phyloP scores from a whole-genome alignment of 2,113 vertebrate species.

The Melanerpes aurifrons region DNA sequence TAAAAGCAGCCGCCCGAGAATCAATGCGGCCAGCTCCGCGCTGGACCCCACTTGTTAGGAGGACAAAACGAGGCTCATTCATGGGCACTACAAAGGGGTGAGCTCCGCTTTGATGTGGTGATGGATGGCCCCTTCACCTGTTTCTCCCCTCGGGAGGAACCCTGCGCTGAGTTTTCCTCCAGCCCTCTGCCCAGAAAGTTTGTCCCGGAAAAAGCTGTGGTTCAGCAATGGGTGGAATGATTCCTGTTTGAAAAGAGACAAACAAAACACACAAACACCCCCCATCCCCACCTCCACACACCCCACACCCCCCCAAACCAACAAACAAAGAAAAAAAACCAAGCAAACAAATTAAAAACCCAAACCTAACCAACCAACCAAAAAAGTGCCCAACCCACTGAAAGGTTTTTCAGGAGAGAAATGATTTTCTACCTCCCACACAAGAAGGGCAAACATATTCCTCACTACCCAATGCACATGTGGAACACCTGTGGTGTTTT shows the following conservation, averaged over 20 bases:
- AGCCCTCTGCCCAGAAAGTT: not conserved
- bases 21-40: not conserved
- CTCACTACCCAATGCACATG: accelerated
- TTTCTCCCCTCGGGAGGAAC: not conserved
- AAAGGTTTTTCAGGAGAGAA: not conserved
- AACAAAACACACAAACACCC: no score
- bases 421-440: not conserved
- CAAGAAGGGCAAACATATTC: not conserved
- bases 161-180: not conserved
- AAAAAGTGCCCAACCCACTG: no score
- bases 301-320: no score
- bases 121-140: constrained; percentile 11
- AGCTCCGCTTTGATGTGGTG: constrained; percentile 35
- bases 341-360: no score
- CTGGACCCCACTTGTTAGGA: not conserved
- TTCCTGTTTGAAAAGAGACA: not conserved
- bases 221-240: not conserved
- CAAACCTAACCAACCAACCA: no score
- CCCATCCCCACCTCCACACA: no score
- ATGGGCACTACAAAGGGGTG: not conserved
- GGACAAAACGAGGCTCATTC: constrained; percentile 13
- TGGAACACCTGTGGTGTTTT: not conserved
- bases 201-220: not conserved
- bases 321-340: no score
- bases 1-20: constrained; percentile 1